Evolutionary conservation across 1,140 invertebrate genomes (phyloP).

Genomic region (Aphaenogaster floridana): DNA sequence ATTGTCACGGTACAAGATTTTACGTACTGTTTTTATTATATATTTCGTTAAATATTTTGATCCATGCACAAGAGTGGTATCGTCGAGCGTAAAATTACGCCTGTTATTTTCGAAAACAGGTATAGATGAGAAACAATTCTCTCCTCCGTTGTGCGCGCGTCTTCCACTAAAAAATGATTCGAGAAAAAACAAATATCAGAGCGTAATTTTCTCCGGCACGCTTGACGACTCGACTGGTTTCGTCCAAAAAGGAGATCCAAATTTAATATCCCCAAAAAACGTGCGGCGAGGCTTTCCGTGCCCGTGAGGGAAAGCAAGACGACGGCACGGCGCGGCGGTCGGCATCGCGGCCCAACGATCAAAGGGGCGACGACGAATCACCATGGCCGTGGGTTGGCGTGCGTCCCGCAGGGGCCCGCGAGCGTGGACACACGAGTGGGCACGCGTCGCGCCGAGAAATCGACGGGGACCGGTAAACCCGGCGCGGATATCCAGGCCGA

Average conservation of each 20-base stretch:
- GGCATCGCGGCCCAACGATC: slow-evolving; percentile 62
- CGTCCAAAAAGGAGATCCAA: slow-evolving; percentile 30
- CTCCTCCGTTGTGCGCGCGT: neutral
- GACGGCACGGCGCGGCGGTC: neutral
- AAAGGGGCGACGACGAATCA: slow-evolving; percentile 60
- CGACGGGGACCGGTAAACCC: slow-evolving; percentile 69
- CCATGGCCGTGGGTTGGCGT: slow-evolving; percentile 44
- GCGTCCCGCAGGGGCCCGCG: slow-evolving; percentile 52
- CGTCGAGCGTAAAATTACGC: neutral
- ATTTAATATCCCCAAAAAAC: slow-evolving; percentile 45
- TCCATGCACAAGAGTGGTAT: no score
- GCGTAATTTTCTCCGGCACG: slow-evolving; percentile 33
- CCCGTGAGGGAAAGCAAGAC: slow-evolving; percentile 53
- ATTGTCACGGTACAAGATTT: neutral
- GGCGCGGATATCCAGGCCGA: slow-evolving; percentile 61
- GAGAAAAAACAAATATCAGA: slow-evolving; percentile 46
- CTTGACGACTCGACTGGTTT: slow-evolving; percentile 13
- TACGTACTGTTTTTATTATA: neutral
- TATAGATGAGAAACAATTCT: neutral
- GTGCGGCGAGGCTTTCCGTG: slow-evolving; percentile 38
- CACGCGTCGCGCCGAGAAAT: slow-evolving; percentile 81
- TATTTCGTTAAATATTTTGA: neutral
- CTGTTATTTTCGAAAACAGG: neutral
- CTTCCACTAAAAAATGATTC: neutral
- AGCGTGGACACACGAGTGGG: slow-evolving; percentile 80